Evolutionary conservation across 2,888 invertebrate genomes (phyloP), one percentile per base, ranked within the genome.

Genomic region (Watsonalla cultraria): DNA sequence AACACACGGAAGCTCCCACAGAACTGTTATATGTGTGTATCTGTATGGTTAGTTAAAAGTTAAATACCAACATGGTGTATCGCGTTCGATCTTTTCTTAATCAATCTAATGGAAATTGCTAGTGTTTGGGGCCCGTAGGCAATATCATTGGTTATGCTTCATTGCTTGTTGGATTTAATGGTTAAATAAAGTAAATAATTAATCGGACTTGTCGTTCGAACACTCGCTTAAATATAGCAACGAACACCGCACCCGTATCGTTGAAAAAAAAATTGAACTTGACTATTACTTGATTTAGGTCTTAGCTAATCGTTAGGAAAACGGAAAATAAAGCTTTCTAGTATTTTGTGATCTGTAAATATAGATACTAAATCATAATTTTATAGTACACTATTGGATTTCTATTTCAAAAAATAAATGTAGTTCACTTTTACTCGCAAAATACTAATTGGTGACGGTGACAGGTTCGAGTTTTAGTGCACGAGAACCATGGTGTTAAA

Each of bases 31-130:
- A 71, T 78, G 74, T 77, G 72, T 74, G 71, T 69, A 74, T 76
- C 70, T 74, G 70, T 69, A 76, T 75, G 70, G 75, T 76, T 80
- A 82, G 84, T 86, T 85, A 86, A 86, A 86, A 86, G 86, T 87
- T 86, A 85, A 88, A 86, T 84, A 85, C 81, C 82, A 76, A 78
- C 78, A 79, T 76, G 76, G 75, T 73, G 71, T 70, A 71, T 69
- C 70, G 71, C 68, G 79, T 80, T 71, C 79, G 81, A 79, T 80
- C 78, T 84, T 78, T 84, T 78, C 79, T 81, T 84, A 86, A 86
- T 86, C 84, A 84, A 80, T 76, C 74, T 86, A 85, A 87, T 86
- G 84, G 84, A 84, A 79, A 80, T 75, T 66, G 76, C 72, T 64
- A 76, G 71, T 11, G 71, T 75, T 74, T 71, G 74, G 78, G 78